Evolutionary conservation across 2,113 vertebrate species (phyloP).

Genomic region (Malurus melanocephalus): DNA sequence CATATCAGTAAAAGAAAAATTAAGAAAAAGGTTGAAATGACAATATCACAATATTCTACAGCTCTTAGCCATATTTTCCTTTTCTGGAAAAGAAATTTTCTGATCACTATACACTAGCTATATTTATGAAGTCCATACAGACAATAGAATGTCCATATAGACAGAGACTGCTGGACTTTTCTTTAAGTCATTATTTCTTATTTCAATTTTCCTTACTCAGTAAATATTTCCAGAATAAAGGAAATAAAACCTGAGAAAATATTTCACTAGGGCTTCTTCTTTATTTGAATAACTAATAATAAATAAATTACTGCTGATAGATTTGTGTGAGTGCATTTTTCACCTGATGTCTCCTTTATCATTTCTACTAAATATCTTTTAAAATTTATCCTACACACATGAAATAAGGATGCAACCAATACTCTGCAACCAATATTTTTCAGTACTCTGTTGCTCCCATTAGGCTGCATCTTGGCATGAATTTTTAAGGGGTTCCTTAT

Average conservation of each 20-base stretch:
- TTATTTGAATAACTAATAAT: neutral
- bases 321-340: neutral
- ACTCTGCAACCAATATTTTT: neutral
- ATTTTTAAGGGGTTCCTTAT: constrained; percentile 16
- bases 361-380: neutral
- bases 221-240: neutral
- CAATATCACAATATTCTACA: neutral
- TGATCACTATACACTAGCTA: neutral
- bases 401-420: neutral
- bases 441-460: neutral
- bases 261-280: neutral
- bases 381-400: neutral
- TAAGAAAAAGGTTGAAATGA: neutral
- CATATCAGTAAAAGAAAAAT: neutral
- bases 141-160: neutral
- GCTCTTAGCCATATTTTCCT: neutral
- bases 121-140: neutral
- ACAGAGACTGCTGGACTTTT: neutral
- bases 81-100: neutral
- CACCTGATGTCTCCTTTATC: neutral
- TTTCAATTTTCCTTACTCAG: neutral
- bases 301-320: neutral
- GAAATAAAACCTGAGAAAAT: neutral
- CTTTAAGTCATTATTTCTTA: neutral
- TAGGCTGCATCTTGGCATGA: neutral